A percentile compares a stretch with the other conserved stretches of the same genome.
These are phyloP conservation scores for Neodiprion fabricii DNA, from an alignment of 1,140 invertebrate genomes.

Conservation along the genomic window DNA sequence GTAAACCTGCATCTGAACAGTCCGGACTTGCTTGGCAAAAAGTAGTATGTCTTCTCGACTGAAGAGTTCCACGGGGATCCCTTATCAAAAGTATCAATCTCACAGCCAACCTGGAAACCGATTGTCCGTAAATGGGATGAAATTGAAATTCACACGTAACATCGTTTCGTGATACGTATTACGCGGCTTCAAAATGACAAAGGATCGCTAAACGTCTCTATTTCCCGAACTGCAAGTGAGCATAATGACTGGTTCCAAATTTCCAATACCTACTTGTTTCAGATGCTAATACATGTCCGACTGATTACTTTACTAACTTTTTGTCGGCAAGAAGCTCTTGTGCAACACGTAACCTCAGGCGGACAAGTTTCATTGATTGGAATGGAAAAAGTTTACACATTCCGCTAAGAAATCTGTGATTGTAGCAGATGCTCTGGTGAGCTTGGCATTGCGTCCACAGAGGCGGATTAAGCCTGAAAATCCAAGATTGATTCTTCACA, in stretches of 20 bases:
- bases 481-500: constrained; percentile 77
- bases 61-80: constrained; percentile 85
- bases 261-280: too few relatives aligned
- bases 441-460: constrained; percentile 81
- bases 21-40: constrained; percentile 86
- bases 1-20: constrained; percentile 76
- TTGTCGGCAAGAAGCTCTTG: constrained; percentile 75
- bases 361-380: constrained; percentile 86
- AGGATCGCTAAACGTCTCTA: too few relatives aligned
- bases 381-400: constrained; percentile 87
- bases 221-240: too few relatives aligned
- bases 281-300: too few relatives aligned
- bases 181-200: too few relatives aligned
- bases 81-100: constrained; percentile 80
- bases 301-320: constrained; percentile 62
- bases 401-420: constrained; percentile 74
- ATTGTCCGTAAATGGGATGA: not conserved
- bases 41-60: constrained; percentile 81
- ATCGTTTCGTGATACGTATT: too few relatives aligned
- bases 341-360: constrained; percentile 75
- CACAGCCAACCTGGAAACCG: constrained; percentile 70
- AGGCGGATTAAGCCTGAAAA: constrained; percentile 83
- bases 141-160: too few relatives aligned
- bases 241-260: too few relatives aligned
- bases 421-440: constrained; percentile 76